phyloP scores from a whole-genome alignment of 92 coral and sea anemone genomes.

The Epizoanthus fatuus region DNA sequence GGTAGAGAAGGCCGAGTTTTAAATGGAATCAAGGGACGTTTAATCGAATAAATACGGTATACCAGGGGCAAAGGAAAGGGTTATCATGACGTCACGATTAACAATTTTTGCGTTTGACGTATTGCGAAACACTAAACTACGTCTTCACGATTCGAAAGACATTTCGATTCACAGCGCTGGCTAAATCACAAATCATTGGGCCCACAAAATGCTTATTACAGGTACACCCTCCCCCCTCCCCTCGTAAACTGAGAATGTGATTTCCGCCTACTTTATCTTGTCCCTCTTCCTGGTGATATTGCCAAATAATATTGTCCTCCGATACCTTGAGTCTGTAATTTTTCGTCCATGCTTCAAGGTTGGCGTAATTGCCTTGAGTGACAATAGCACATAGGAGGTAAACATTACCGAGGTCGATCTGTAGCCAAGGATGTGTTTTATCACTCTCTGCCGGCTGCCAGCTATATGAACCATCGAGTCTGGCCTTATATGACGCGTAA shows the following conservation, averaged over 20 bases:
- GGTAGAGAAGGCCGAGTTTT: too few species aligned
- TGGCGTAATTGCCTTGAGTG: neutral
- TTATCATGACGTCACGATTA: too few species aligned
- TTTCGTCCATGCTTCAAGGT: neutral
- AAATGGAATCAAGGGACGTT: too few species aligned
- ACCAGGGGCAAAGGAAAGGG: too few species aligned
- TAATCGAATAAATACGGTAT: too few species aligned
- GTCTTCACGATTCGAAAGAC: too few species aligned
- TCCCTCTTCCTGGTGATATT: neutral
- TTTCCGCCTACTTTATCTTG: neutral
- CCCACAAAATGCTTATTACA: too few species aligned
- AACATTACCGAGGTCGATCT: neutral
- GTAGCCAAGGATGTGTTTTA: neutral
- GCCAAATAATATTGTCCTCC: neutral
- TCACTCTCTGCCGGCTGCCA: neutral
- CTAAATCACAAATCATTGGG: too few species aligned
- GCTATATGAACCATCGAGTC: neutral
- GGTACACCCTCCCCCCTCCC: too few species aligned
- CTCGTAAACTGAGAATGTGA: neutral
- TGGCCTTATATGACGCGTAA: neutral
- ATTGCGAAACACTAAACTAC: too few species aligned
- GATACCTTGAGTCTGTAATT: neutral
- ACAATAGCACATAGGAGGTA: neutral
- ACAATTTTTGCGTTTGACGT: too few species aligned
- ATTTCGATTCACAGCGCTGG: too few species aligned